A percentile compares a stretch with the other conserved stretches of the same genome.
These are phyloP conservation scores for Enteromius unitaeniatus DNA, from an alignment of 2,797 vertebrate species.

Conservation along the genomic window DNA sequence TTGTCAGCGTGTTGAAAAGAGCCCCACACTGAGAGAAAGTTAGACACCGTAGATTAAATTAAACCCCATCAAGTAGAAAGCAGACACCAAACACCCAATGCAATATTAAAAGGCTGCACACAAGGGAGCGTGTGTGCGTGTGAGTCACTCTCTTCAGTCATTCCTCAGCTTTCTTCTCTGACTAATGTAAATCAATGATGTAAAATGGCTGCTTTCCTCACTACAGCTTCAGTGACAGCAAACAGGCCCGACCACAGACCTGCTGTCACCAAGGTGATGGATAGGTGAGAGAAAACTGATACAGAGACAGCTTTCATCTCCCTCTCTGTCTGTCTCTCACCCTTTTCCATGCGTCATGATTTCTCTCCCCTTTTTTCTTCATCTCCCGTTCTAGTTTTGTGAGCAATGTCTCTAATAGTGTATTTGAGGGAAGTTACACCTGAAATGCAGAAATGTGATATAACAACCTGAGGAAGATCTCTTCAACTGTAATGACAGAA, in stretches of 20 bases:
- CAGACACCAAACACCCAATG: constrained; percentile 57
- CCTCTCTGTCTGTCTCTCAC: constrained; percentile 30
- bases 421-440: constrained; percentile 16
- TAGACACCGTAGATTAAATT: constrained; percentile 55
- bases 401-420: background rate
- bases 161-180: constrained; percentile 26
- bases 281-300: constrained; percentile 50
- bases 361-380: constrained; percentile 24
- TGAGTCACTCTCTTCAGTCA: constrained; percentile 23
- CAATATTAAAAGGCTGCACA: constrained; percentile 60
- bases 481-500: background rate
- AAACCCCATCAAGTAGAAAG: constrained; percentile 58
- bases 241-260: constrained; percentile 52
- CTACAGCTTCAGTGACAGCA: constrained; percentile 50
- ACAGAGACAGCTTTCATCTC: constrained; percentile 17
- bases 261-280: constrained; percentile 46
- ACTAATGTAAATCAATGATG: constrained; percentile 59
- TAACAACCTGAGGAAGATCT: background rate
- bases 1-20: constrained; percentile 37
- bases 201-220: constrained; percentile 48
- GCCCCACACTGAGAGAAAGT: constrained; percentile 29
- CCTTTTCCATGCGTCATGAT: constrained; percentile 37
- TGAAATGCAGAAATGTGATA: constrained; percentile 8
- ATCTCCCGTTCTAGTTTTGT: background rate
- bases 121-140: constrained; percentile 17